Evolutionary conservation across 2,797 vertebrate genomes (phyloP).

Genomic region (Fistularia tabacaria): DNA sequence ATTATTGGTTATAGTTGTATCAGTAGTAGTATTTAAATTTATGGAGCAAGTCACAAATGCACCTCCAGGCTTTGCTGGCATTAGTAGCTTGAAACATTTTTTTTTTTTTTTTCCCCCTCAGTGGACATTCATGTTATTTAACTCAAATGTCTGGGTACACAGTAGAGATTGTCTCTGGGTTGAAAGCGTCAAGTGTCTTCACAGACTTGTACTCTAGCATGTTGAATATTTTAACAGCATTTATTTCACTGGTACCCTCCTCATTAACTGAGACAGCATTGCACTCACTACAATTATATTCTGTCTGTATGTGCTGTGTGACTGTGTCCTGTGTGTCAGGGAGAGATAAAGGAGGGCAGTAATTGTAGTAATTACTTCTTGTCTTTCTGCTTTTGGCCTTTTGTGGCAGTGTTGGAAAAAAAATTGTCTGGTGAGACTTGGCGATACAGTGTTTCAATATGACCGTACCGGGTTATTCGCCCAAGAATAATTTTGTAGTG

Average conservation of each 20-base stretch:
- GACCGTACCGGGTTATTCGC: no score
- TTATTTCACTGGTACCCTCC: conserved; percentile 56
- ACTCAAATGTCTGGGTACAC: not conserved
- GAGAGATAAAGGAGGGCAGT: conserved; percentile 52
- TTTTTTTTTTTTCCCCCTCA: not conserved
- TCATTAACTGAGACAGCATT: conserved; percentile 66
- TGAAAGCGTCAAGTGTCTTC: conserved; percentile 52
- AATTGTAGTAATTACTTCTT: conserved; percentile 67
- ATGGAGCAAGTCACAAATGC: no score
- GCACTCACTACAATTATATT: conserved; percentile 58
- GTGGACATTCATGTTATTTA: not conserved
- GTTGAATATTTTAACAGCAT: conserved; percentile 50
- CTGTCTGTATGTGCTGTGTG: conserved; percentile 25
- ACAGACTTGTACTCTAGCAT: conserved; percentile 56
- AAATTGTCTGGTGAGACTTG: not conserved
- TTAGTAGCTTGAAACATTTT: not conserved
- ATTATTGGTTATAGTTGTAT: no score
- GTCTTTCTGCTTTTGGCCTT: conserved; percentile 23
- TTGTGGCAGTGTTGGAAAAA: conserved; percentile 6
- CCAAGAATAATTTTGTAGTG: no score
- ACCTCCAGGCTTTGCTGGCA: no score
- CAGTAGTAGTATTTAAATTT: no score
- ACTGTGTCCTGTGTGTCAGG: conserved; percentile 30
- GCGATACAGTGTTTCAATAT: no score
- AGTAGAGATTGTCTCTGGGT: conserved; percentile 10